Evolutionary conservation across 2,113 vertebrate genomes (phyloP).

Genomic region (Phaetusa simplex): DNA sequence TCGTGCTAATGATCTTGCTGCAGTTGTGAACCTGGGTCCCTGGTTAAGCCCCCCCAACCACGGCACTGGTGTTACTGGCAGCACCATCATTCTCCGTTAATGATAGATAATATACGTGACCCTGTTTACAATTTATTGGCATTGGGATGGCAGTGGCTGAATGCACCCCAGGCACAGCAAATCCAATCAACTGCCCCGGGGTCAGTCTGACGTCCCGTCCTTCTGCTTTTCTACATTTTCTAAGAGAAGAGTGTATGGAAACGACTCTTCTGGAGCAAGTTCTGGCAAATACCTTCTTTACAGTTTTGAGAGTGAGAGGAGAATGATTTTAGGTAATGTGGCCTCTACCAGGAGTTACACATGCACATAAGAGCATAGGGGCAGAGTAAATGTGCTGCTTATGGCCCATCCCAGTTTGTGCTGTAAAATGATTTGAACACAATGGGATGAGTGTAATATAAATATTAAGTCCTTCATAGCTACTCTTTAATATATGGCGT

Average conservation of each 20-base stretch:
- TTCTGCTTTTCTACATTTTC: not conserved
- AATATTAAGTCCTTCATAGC: not conserved
- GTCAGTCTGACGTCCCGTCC: not conserved
- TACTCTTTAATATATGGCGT: not conserved
- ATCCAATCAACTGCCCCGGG: not conserved
- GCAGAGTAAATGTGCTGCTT: not conserved
- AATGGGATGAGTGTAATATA: not conserved
- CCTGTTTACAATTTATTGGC: not conserved
- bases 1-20: not conserved
- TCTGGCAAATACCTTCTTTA: not conserved
- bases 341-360: not conserved
- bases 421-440: not conserved
- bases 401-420: not conserved
- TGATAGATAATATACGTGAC: rapidly evolving
- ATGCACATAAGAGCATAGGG: not conserved
- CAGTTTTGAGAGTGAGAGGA: not conserved
- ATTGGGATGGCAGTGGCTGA: not conserved
- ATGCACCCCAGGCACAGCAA: not conserved
- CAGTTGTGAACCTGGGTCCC: not conserved
- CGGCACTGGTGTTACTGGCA: not conserved
- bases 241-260: not conserved
- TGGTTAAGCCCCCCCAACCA: not conserved
- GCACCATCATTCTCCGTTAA: not conserved
- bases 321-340: not conserved
- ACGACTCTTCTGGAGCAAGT: not conserved